These are phyloP conservation scores for Prionchulus punctatus DNA, from an alignment of 2,888 invertebrate genomes.

Conservation along the genomic window DNA sequence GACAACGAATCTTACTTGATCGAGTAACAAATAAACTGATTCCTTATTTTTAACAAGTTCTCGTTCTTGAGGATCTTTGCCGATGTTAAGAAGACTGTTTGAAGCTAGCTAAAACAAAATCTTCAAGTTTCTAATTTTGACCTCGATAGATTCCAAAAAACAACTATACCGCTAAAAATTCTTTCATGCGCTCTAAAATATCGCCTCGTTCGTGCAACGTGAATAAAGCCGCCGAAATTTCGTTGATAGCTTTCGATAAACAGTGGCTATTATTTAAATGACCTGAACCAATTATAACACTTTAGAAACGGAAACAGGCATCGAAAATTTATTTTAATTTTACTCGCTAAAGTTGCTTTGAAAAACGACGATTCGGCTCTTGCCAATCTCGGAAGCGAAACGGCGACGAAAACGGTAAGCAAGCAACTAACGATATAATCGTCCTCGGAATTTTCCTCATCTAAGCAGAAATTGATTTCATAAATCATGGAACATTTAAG, in stretches of 20 bases:
- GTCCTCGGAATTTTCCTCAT: slow-evolving; percentile 15
- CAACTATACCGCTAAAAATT: slow-evolving; percentile 50
- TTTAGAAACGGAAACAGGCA: background rate
- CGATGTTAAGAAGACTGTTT: slow-evolving; percentile 76
- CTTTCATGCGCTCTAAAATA: slow-evolving; percentile 92
- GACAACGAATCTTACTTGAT: no score
- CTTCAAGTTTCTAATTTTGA: background rate
- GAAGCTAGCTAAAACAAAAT: slow-evolving; percentile 55
- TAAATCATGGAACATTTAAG: no score
- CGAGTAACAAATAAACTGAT: slow-evolving; percentile 84
- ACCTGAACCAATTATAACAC: slow-evolving; percentile 42
- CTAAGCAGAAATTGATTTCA: no score
- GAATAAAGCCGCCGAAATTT: slow-evolving; percentile 87
- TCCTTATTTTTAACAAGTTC: slow-evolving; percentile 84
- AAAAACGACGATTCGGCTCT: slow-evolving; percentile 62
- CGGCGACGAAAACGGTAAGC: slow-evolving; percentile 95
- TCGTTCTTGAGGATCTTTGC: slow-evolving; percentile 74
- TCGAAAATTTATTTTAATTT: background rate
- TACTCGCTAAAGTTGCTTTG: slow-evolving; percentile 37
- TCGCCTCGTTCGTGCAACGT: slow-evolving; percentile 88
- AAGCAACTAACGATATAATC: slow-evolving; percentile 62
- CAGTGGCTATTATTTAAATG: slow-evolving; percentile 99
- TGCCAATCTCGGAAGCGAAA: slow-evolving; percentile 84
- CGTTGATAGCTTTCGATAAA: slow-evolving; percentile 85
- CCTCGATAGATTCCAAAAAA: background rate